A percentile compares a stretch with the other conserved stretches of the same genome.
These are phyloP conservation scores for Trichopria drosophilae DNA, from an alignment of 2,888 invertebrate genomes.

Conservation along the genomic window DNA sequence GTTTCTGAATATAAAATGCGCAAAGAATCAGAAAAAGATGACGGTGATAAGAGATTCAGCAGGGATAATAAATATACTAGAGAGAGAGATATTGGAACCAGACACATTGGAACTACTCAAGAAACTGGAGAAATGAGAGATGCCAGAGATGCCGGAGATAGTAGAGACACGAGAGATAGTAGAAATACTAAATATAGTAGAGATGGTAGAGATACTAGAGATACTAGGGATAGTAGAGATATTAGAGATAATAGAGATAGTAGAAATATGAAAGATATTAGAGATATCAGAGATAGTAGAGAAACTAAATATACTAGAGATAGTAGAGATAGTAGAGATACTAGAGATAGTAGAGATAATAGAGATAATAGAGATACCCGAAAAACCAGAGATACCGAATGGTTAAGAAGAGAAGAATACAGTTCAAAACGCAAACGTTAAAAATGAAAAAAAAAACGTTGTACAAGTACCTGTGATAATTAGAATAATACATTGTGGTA, in stretches of 20 bases:
- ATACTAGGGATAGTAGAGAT: conserved; percentile 49
- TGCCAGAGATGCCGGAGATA: conserved; percentile 30
- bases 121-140: conserved; percentile 33
- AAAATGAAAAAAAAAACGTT: no score
- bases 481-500: no score
- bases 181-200: conserved; percentile 44
- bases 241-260: conserved; percentile 43
- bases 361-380: conserved; percentile 52
- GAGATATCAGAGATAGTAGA: conserved; percentile 40
- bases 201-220: conserved; percentile 42
- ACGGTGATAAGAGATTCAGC: no score
- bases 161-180: conserved; percentile 45
- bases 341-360: conserved; percentile 49
- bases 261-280: conserved; percentile 47
- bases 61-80: no score
- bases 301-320: conserved; percentile 52
- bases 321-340: conserved; percentile 50
- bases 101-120: no score
- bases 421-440: no score
- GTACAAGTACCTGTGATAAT: no score
- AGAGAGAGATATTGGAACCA: no score
- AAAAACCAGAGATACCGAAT: conserved; percentile 51
- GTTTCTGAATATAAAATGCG: conserved; percentile 93
- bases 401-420: no score
- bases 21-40: no score